A percentile compares a stretch with the other conserved stretches of the same genome.
Evolutionary conservation across 2,797 vertebrate genomes (phyloP).

Genomic region (Gephyroberyx darwinii): DNA sequence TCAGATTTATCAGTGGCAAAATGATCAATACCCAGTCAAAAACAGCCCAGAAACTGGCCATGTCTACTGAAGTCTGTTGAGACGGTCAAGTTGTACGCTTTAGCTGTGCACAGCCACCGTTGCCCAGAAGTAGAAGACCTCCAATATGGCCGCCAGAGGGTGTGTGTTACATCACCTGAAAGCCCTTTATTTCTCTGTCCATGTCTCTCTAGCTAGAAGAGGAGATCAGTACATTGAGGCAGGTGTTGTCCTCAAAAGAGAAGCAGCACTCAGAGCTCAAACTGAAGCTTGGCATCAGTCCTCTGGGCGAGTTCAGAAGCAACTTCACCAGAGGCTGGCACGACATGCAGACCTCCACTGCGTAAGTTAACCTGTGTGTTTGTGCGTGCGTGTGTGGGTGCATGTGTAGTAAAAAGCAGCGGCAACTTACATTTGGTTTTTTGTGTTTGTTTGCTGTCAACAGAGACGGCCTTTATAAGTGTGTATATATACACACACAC

Average conservation of each 20-base stretch:
- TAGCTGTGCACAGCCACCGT: no score
- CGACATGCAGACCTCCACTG: slow-evolving; percentile 91
- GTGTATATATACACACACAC: background rate
- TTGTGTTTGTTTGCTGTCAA: slow-evolving; percentile 53
- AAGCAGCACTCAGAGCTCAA: slow-evolving; percentile 91
- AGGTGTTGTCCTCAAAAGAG: slow-evolving; percentile 95
- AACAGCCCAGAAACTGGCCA: no score
- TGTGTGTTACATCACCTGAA: no score
- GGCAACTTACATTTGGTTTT: background rate
- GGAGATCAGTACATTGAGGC: slow-evolving; percentile 93
- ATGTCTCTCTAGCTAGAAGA: slow-evolving; percentile 89
- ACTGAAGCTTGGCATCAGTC: slow-evolving; percentile 90
- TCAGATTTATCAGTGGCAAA: no score
- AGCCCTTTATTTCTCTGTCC: slow-evolving; percentile 6
- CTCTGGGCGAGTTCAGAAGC: slow-evolving; percentile 90
- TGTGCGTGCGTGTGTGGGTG: slow-evolving; percentile 1
- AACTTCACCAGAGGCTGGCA: slow-evolving; percentile 95
- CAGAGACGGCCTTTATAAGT: slow-evolving; percentile 32
- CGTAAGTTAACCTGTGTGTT: slow-evolving; percentile 84
- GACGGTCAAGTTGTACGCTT: no score
- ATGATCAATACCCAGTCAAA: no score
- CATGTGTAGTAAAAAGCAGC: background rate
- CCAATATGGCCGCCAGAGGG: no score
- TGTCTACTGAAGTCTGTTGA: no score
- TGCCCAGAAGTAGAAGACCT: no score